Evolutionary conservation across 2,113 vertebrate species (phyloP).

Genomic region (Lepus europaeus): DNA sequence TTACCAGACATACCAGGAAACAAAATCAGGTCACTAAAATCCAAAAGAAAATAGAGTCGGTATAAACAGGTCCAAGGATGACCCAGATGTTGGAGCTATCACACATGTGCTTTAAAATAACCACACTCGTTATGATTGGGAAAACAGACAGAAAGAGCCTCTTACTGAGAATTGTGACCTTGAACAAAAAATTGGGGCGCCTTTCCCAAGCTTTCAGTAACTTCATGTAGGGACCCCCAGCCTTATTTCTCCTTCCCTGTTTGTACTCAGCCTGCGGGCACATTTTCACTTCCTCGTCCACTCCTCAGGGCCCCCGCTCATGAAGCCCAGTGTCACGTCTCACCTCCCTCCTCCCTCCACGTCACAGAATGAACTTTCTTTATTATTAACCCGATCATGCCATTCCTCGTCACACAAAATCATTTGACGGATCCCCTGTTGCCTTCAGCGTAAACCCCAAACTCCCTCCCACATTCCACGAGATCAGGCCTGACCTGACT

Average conservation of each 20-base stretch:
- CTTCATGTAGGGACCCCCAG: neutral
- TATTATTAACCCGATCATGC: neutral
- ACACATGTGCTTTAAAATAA: slow-evolving; percentile 6
- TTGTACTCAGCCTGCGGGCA: neutral
- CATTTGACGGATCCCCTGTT: neutral
- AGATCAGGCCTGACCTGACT: neutral
- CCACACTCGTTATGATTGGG: neutral
- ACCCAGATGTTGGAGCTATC: neutral
- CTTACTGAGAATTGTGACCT: neutral
- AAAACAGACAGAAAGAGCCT: neutral
- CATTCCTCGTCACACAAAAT: slow-evolving; percentile 7
- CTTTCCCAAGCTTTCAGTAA: neutral
- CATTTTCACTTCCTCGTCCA: neutral
- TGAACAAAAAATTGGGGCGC: neutral
- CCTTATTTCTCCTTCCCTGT: neutral
- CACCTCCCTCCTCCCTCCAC: neutral
- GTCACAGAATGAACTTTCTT: neutral
- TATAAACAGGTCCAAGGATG: neutral
- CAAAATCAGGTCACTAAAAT: slow-evolving; percentile 5
- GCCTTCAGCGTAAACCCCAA: slow-evolving; percentile 1
- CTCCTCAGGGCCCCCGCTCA: neutral
- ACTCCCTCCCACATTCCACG: neutral
- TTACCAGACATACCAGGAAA: slow-evolving; percentile 26
- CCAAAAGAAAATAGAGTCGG: neutral
- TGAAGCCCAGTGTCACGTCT: neutral